Base-by-base conservation (phyloP, 2,888 invertebrate genomes). In the Cantharis rufa region DNA sequence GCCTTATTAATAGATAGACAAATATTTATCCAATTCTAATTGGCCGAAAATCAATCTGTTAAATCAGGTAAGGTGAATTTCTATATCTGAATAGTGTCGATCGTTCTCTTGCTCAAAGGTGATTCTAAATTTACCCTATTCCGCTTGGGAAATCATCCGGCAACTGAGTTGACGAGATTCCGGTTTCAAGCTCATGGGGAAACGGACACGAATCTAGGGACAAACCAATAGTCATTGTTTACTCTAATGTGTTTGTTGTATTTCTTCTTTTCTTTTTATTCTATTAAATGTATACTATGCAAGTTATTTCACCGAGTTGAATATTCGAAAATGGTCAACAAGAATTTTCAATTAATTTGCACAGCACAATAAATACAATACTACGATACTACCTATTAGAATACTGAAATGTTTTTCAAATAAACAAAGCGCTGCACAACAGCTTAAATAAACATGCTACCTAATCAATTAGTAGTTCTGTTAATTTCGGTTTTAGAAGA, bases 141-240 rank as follows among this genome's bases (percentile, higher is more conserved):
- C 77, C 83, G 81, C 83, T 77, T 76, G 83, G 83, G 83, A 83
- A 83, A 83, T 83, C 83, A 83, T 79, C 81, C 82, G 76, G 82
- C 77, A 81, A 80, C 81, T 79, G 80, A 80, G 79, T 81, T 82
- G 83, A 83, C 82, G 80, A 81, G 80, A 78, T 78, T 75, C 81
- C 70, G 80, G 76, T 72, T 74, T 75, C 69, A 73, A 74, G 71
- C 81, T 80, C 80, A 69, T 78, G 81, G 82, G 81, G 80, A 74
- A 76, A 75, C 75, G 73, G 70, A 78, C 75, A 78, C 69, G 72
- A 78, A 75, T 73, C 70, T 48, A 61, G 73, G 69, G 75, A 72
- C 64, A 63, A 63, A 63, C 74, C 71, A 72, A 75, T 76, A 70
- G 78, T 73, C 75, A 78, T 70, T 75, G 69, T 70, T 72, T 48